Percentiles rank a stretch among this genome's conserved stretches.
Evolutionary conservation across 2,888 invertebrate species (phyloP).

Genomic region (Xestobium rufovillosum): DNA sequence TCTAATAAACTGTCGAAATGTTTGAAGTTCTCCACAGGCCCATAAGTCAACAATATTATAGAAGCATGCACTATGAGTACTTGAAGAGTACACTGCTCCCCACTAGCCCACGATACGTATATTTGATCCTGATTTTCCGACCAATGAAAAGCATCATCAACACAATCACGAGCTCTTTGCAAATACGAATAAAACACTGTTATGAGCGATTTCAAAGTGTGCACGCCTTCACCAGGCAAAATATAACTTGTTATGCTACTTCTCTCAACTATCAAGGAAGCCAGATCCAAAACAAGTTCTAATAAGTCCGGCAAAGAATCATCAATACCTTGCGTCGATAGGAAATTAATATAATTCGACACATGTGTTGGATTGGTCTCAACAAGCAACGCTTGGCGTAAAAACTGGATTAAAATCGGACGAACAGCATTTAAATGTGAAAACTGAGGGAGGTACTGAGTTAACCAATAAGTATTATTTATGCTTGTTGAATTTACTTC

Average conservation of each 20-base stretch:
- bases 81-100: slow-evolving; percentile 68
- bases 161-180: slow-evolving; percentile 58
- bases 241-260: slow-evolving; percentile 72
- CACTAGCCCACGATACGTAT: slow-evolving; percentile 67
- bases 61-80: slow-evolving; percentile 77
- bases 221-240: slow-evolving; percentile 38
- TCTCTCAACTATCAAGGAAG: slow-evolving; percentile 85
- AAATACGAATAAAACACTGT: slow-evolving; percentile 69
- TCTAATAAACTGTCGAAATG: slow-evolving; percentile 50
- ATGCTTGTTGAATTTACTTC: slow-evolving; percentile 32
- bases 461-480: slow-evolving; percentile 47
- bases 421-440: slow-evolving; percentile 71
- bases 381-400: slow-evolving; percentile 83
- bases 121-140: slow-evolving; percentile 59
- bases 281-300: slow-evolving; percentile 71
- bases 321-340: slow-evolving; percentile 64
- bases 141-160: slow-evolving; percentile 55
- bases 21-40: slow-evolving; percentile 45
- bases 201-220: slow-evolving; percentile 63
- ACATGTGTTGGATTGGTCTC: slow-evolving; percentile 81
- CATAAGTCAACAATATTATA: slow-evolving; percentile 71
- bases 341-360: slow-evolving; percentile 77
- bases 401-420: slow-evolving; percentile 58
- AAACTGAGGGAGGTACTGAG: slow-evolving; percentile 61
- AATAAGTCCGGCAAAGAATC: slow-evolving; percentile 60